phyloP scores from a whole-genome alignment of 2,888 invertebrate species.

The Allophyes oxyacanthae region DNA sequence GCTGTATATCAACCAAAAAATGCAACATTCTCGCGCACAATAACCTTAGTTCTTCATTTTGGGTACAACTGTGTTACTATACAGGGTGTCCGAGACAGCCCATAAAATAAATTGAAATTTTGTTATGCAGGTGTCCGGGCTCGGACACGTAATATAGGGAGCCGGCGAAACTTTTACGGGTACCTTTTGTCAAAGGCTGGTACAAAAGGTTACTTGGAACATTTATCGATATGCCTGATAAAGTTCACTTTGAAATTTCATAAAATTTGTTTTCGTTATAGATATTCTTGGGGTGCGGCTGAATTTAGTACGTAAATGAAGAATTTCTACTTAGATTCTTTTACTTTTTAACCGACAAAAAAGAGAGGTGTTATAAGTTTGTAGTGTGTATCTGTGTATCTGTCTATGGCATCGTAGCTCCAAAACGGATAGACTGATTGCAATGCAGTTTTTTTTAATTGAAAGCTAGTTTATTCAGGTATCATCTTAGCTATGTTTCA shows the following conservation, averaged over 20 bases:
- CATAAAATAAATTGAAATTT: conserved; percentile 59
- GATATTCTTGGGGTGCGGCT: not conserved
- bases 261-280: conserved; percentile 12
- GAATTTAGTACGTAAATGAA: too few relatives aligned
- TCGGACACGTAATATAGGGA: conserved; percentile 31
- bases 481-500: too few relatives aligned
- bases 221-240: conserved; percentile 26
- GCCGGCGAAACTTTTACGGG: conserved; percentile 29
- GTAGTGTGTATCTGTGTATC: too few relatives aligned
- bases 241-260: conserved; percentile 19
- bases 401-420: too few relatives aligned
- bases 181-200: conserved; percentile 29
- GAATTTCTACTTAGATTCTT: too few relatives aligned
- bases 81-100: conserved; percentile 20
- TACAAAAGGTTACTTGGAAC: conserved; percentile 21
- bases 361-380: too few relatives aligned
- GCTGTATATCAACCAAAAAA: conserved; percentile 10
- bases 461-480: too few relatives aligned
- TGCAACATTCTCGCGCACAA: conserved; percentile 2
- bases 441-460: too few relatives aligned
- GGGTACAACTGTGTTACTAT: conserved; percentile 7
- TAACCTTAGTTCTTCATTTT: conserved; percentile 38
- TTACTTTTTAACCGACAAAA: too few relatives aligned
- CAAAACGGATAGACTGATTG: too few relatives aligned
- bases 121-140: conserved; percentile 45